A percentile compares a stretch with the other conserved stretches of the same genome.
phyloP scores from a whole-genome alignment of 2,113 vertebrate species.

The Otus sunia region DNA sequence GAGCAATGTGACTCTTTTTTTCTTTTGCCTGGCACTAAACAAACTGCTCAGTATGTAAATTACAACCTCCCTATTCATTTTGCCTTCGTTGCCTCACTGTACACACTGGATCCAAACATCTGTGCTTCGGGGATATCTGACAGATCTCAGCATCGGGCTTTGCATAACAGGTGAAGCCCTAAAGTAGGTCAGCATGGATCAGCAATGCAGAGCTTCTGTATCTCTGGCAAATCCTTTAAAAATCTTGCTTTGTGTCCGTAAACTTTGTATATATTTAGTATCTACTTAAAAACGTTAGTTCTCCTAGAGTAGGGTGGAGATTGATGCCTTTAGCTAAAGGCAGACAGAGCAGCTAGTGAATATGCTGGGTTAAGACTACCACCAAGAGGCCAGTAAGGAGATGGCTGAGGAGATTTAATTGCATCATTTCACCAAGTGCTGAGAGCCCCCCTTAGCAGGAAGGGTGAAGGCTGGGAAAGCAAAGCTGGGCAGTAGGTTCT shows the following conservation, averaged over 20 bases:
- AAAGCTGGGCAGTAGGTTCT: neutral
- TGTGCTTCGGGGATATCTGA: neutral
- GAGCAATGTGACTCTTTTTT: neutral
- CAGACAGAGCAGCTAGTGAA: neutral
- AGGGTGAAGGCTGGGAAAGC: neutral
- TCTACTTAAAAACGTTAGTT: slow-evolving; percentile 27
- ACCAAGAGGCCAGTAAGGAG: slow-evolving; percentile 56
- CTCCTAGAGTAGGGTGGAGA: neutral
- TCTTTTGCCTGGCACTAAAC: neutral
- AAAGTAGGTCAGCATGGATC: slow-evolving; percentile 26
- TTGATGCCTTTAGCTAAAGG: neutral
- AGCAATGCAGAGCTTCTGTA: neutral
- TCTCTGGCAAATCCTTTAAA: slow-evolving; percentile 23
- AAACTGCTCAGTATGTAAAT: neutral
- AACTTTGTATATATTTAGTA: slow-evolving; percentile 66
- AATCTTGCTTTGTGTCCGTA: slow-evolving; percentile 29
- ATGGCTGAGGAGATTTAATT: slow-evolving; percentile 1
- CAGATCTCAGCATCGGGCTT: neutral
- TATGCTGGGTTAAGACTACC: slow-evolving; percentile 63
- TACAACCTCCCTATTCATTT: neutral
- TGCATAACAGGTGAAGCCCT: neutral
- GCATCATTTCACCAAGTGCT: neutral
- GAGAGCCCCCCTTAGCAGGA: neutral
- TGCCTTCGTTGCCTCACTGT: neutral
- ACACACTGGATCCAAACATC: neutral